Evolutionary conservation across 2,113 vertebrate species (phyloP).

Genomic region (Tonatia bakeri): DNA sequence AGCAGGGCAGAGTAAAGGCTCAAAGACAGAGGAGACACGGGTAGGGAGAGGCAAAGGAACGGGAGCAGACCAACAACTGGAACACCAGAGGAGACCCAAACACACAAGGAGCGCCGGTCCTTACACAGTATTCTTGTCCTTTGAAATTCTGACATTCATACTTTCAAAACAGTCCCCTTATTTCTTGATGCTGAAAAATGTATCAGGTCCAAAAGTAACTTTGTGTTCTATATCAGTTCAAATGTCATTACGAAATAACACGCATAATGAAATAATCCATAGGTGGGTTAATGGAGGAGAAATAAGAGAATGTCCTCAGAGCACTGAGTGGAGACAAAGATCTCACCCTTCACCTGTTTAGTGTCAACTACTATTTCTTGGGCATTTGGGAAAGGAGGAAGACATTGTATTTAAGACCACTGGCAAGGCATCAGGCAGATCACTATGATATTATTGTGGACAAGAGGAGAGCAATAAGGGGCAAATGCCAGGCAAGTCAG

Average conservation of each 20-base stretch:
- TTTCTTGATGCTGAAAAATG: not conserved
- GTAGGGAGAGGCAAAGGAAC: not conserved
- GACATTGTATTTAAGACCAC: accelerated
- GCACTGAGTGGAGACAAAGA: accelerated
- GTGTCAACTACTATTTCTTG: not conserved
- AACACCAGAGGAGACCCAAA: not conserved
- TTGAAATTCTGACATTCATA: not conserved
- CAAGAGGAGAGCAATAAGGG: not conserved
- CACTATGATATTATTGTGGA: accelerated
- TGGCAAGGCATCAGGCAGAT: not conserved
- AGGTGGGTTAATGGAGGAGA: not conserved
- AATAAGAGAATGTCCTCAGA: not conserved
- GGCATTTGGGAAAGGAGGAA: not conserved
- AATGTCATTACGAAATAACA: not conserved
- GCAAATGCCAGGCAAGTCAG: not conserved
- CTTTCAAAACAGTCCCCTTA: not conserved
- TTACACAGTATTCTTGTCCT: not conserved
- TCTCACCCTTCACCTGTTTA: not conserved
- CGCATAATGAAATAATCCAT: not conserved
- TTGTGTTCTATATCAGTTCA: not conserved
- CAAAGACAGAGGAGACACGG: not conserved
- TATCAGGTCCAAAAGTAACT: too few relatives aligned
- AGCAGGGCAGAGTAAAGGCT: accelerated
- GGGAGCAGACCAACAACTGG: too few relatives aligned
- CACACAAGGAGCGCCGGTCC: accelerated